phyloP scores from a whole-genome alignment of 1,140 invertebrate genomes.

The Nautilus pompilius region DNA sequence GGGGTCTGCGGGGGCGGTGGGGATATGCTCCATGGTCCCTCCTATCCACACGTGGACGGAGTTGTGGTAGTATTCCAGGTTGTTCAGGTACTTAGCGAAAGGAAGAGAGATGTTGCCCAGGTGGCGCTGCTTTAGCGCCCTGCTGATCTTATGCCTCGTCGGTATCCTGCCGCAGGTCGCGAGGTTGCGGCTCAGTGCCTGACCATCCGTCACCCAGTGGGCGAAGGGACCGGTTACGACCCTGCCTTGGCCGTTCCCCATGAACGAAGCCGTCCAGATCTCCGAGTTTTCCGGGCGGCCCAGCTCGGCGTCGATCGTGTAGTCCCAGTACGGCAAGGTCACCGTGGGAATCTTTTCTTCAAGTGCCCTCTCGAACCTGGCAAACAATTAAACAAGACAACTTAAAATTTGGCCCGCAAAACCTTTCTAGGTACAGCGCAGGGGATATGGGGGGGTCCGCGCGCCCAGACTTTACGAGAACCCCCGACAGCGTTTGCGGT shows the following conservation, averaged over 20 bases:
- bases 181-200: not conserved
- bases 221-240: constrained; percentile 51
- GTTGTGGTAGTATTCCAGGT: constrained; percentile 42
- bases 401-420: too few relatives aligned
- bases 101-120: too few relatives aligned
- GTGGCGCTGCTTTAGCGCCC: too few relatives aligned
- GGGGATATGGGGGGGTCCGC: too few relatives aligned
- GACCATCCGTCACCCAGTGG: constrained; percentile 18
- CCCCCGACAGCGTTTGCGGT: too few relatives aligned
- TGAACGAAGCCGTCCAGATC: constrained; percentile 44
- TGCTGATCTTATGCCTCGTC: too few relatives aligned
- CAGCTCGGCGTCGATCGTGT: constrained; percentile 45
- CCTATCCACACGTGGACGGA: constrained; percentile 39
- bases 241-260: constrained; percentile 53
- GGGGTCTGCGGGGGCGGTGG: constrained; percentile 51
- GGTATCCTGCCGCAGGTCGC: not conserved
- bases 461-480: too few relatives aligned
- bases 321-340: constrained; percentile 55
- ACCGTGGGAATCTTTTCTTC: constrained; percentile 27
- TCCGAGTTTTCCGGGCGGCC: constrained; percentile 46
- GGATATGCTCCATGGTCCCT: constrained; percentile 37
- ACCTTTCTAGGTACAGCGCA: too few relatives aligned
- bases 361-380: constrained; percentile 34
- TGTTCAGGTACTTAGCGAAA: too few relatives aligned
- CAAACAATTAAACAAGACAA: constrained; percentile 6